These are phyloP conservation scores for Dipodomys merriami DNA, from an alignment of 2,113 vertebrate species.

Conservation along the genomic window DNA sequence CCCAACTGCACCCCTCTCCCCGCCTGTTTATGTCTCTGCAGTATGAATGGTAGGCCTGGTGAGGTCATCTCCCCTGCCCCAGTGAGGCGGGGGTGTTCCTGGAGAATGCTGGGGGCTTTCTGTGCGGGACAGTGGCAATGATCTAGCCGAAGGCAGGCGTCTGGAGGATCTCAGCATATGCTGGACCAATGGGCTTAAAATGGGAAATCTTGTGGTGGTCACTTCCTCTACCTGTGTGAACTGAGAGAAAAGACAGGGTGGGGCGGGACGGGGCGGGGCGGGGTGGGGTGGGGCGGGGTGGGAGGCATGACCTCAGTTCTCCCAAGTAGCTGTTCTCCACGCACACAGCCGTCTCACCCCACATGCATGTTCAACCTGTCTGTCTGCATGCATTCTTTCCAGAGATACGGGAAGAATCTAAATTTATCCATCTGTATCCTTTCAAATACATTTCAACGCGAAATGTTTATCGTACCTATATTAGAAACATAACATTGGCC, in stretches of 20 bases:
- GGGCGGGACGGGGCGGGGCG: too few relatives aligned
- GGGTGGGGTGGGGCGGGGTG: too few relatives aligned
- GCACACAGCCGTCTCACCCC: neutral
- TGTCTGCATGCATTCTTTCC: neutral
- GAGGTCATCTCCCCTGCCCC: neutral
- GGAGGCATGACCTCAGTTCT: neutral
- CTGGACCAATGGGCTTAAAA: neutral
- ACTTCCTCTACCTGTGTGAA: neutral
- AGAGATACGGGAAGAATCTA: constrained; percentile 28
- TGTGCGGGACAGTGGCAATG: neutral
- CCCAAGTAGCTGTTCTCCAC: neutral
- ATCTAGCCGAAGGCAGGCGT: neutral
- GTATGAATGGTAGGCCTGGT: neutral
- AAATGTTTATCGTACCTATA: neutral
- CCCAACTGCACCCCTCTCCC: neutral
- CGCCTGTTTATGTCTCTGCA: neutral
- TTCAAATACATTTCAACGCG: constrained; percentile 3
- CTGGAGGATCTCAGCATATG: neutral
- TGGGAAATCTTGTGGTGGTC: neutral
- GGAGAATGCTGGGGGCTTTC: neutral
- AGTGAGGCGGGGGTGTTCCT: neutral
- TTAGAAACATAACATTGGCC: neutral
- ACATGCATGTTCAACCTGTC: neutral
- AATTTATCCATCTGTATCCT: neutral
- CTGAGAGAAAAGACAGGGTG: neutral